Evolutionary conservation across 2,888 invertebrate species (phyloP).

Genomic region (Xestobium rufovillosum): DNA sequence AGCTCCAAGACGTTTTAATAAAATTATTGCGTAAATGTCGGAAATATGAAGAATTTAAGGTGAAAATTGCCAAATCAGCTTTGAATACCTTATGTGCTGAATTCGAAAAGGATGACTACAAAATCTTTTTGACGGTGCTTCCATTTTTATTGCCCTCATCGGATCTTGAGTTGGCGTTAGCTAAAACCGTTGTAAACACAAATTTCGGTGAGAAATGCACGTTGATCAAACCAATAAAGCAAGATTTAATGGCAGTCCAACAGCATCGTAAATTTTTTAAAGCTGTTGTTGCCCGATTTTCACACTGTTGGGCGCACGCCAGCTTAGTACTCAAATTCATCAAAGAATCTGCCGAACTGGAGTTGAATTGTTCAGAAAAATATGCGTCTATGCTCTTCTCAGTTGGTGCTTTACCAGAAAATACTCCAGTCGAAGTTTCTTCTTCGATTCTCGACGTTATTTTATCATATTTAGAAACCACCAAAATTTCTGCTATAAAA

Average conservation of each 20-base stretch:
- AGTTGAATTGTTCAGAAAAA: too few relatives aligned
- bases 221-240: slow-evolving; percentile 20
- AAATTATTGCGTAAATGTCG: slow-evolving; percentile 46
- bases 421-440: slow-evolving; percentile 39
- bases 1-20: slow-evolving; percentile 46
- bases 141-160: slow-evolving; percentile 56
- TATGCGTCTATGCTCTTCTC: slow-evolving; percentile 42
- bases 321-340: too few relatives aligned
- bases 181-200: slow-evolving; percentile 42
- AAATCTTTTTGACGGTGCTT: slow-evolving; percentile 51
- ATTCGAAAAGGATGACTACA: slow-evolving; percentile 45
- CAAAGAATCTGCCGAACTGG: too few relatives aligned
- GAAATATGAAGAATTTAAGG: slow-evolving; percentile 38
- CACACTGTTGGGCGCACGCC: slow-evolving; percentile 7
- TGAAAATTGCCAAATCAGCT: slow-evolving; percentile 32
- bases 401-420: slow-evolving; percentile 41
- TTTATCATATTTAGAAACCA: slow-evolving; percentile 41
- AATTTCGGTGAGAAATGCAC: slow-evolving; percentile 42
- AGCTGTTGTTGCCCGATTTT: neutral
- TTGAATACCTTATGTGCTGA: slow-evolving; percentile 26
- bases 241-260: too few relatives aligned
- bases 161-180: slow-evolving; percentile 38
- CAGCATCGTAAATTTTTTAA: too few relatives aligned
- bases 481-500: slow-evolving; percentile 38
- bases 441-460: slow-evolving; percentile 43